Conservation (phyloP, 2,113 vertebrate genomes). For the Polypterus bichir region DNA sequence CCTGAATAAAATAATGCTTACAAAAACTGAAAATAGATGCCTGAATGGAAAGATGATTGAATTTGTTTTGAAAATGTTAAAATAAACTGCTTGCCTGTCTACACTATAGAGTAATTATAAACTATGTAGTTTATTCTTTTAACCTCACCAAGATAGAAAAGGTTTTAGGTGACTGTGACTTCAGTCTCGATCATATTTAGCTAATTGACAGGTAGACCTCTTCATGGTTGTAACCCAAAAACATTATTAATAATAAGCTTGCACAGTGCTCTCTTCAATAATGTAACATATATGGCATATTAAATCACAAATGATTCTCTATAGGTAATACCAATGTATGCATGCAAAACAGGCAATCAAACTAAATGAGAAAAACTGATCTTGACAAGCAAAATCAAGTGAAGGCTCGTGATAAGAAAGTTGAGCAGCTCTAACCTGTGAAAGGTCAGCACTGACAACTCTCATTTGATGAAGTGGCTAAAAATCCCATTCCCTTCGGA, state of each 20-base stretch:
- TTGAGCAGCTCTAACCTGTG: conserved; percentile 1
- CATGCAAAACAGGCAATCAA: not conserved
- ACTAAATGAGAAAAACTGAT: not conserved
- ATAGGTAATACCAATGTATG: not conserved
- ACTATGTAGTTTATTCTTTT: no score
- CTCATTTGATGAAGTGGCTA: not conserved
- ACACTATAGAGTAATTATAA: no score
- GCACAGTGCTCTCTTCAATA: not conserved
- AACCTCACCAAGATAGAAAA: no score
- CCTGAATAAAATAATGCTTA: no score
- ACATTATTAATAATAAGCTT: not conserved
- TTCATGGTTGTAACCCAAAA: not conserved
- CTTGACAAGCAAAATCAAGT: not conserved
- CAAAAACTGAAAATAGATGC: no score
- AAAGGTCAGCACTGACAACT: conserved; percentile 2
- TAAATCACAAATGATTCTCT: not conserved
- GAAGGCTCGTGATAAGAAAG: not conserved
- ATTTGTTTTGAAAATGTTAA: no score
- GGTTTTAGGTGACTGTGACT: no score
- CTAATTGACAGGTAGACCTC: not conserved
- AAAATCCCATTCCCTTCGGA: not conserved
- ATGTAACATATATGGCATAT: not conserved
- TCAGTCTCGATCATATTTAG: not conserved
- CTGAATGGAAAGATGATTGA: no score
- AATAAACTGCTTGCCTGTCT: no score